Percentiles rank a stretch among this genome's conserved stretches.
Evolutionary conservation across 2,113 vertebrate species (phyloP).

Genomic region (Trichechus manatus): DNA sequence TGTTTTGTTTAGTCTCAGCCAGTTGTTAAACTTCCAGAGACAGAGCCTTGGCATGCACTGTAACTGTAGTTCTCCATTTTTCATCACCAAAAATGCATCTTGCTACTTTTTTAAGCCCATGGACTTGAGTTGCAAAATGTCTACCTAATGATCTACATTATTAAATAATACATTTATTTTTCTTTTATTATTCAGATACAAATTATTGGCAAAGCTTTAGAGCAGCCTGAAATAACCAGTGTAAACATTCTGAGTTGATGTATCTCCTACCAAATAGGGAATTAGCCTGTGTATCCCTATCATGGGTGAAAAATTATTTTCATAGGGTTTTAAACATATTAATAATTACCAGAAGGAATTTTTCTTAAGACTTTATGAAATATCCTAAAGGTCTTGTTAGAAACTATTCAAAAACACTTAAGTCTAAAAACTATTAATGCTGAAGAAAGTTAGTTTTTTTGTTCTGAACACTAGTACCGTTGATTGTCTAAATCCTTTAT

Average conservation of each 20-base stretch:
- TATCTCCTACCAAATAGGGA: background rate
- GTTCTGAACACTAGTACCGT: background rate
- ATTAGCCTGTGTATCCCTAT: background rate
- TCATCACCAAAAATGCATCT: no score
- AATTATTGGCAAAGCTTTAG: background rate
- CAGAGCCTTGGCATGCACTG: background rate
- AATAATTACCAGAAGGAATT: background rate
- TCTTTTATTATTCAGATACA: background rate
- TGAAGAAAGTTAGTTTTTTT: background rate
- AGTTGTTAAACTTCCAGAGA: background rate
- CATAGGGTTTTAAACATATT: background rate
- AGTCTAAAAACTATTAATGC: background rate
- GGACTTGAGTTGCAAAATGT: background rate
- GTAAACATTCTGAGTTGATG: fast-evolving
- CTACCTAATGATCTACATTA: background rate
- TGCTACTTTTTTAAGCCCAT: background rate
- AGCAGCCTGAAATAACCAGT: background rate
- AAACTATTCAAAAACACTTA: background rate
- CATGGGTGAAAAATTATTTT: background rate
- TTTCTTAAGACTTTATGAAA: background rate
- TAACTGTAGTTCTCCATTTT: background rate
- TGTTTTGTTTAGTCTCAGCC: background rate
- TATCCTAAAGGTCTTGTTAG: background rate
- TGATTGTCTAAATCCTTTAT: background rate
- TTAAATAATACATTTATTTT: background rate